Evolutionary conservation across 2,888 invertebrate species (phyloP), one percentile per base, ranked within the genome.

Genomic region (Peribatodes rhomboidaria): DNA sequence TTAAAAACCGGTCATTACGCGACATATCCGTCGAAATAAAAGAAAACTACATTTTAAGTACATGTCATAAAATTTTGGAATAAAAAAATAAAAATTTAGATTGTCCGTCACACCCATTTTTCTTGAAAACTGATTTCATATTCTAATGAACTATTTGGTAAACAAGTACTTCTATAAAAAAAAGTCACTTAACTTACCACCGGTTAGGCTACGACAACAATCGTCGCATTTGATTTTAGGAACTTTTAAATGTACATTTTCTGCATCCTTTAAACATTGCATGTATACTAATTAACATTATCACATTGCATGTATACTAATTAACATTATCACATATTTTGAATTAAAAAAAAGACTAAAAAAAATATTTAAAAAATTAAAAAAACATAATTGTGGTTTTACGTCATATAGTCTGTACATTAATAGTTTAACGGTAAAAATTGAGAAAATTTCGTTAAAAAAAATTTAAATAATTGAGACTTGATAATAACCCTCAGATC

Each of bases 171-270:
- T 27, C 11, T 27, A 47, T 46, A 27, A 14, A 49, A 49, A n/a
- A 49, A 49, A 13, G 16, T 33, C 7, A 22, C 4, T 1, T 22
- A 46, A n/a, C 22, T 2, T 14, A 47, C 27, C 14, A 47, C 9
- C 10, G 1, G 14, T 31, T 2, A 10, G 31, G 9, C n/a, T 22
- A 22, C 27, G 49, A 31, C 18, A 42, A n/a, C 31, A 42, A 44
- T 14, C 37, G 20, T 59, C 46, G 59, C 13, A 60, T 61, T 72
- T 54, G 67, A 67, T 59, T 63, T 73, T 75, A 83, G 82, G 81
- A 83, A 84, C 84, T 73, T 69, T 74, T 61, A 37, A 66, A 67
- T 72, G 65, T 70, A 63, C 65, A 65, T 57, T 65, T 60, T 66
- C 55, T 60, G 47, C 55, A 57, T 13, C 55, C 9, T 65, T 59